Conservation (phyloP, 92 coral and sea anemone species). For the Chrysogorgia sp. region DNA sequence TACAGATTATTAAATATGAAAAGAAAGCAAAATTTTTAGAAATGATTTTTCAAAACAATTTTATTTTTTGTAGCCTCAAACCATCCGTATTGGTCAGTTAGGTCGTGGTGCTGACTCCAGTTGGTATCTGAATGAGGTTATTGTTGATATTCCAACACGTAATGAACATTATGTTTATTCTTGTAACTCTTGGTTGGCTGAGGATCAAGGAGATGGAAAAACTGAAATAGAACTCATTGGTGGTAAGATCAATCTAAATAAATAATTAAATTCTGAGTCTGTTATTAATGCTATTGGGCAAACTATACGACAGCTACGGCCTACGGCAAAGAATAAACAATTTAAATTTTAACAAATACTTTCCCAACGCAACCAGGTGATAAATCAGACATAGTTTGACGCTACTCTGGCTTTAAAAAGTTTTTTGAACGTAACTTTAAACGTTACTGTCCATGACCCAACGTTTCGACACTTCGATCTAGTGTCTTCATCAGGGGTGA, state of each 20-base stretch:
- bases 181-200: slow-evolving; percentile 91
- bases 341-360: too few relatives aligned
- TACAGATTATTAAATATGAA: too few relatives aligned
- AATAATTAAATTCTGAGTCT: background rate
- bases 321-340: too few relatives aligned
- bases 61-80: slow-evolving; percentile 21
- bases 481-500: too few relatives aligned
- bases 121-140: slow-evolving; percentile 41
- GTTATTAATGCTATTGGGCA: too few relatives aligned
- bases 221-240: slow-evolving; percentile 85
- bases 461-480: too few relatives aligned
- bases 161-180: slow-evolving; percentile 42
- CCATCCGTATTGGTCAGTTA: slow-evolving; percentile 43
- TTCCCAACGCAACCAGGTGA: too few relatives aligned
- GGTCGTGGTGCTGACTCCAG: slow-evolving; percentile 23
- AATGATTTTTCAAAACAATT: background rate
- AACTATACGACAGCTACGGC: too few relatives aligned
- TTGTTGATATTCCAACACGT: slow-evolving; percentile 38
- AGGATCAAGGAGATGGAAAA: slow-evolving; percentile 76
- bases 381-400: too few relatives aligned
- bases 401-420: too few relatives aligned
- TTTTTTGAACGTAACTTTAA: too few relatives aligned
- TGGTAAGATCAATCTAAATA: slow-evolving; percentile 55
- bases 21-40: background rate
- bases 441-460: too few relatives aligned